Conservation (phyloP, 2,888 invertebrate genomes). For the Cryptosula pallasiana region DNA sequence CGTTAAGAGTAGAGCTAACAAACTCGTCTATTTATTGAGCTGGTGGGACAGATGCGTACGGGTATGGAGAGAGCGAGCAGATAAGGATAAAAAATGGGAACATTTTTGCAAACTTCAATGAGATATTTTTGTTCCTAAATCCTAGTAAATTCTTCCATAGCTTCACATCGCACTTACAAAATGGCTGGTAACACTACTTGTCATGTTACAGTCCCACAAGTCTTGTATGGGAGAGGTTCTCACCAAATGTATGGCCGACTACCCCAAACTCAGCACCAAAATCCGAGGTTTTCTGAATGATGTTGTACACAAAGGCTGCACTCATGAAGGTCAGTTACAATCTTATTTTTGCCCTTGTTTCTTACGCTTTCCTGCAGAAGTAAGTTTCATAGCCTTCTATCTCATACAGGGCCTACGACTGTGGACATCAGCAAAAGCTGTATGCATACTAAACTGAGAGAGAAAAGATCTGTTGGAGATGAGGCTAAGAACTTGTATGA, state of each 20-base stretch:
- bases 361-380: not conserved
- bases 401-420: not conserved
- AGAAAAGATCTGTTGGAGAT: not conserved
- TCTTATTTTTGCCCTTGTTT: not conserved
- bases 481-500: not conserved
- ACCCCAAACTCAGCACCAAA: constrained; percentile 2
- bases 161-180: too few species aligned
- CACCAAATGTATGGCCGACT: not conserved
- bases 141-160: too few species aligned
- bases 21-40: too few species aligned
- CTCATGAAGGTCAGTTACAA: constrained; percentile 4
- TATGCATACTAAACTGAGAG: not conserved
- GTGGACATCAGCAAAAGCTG: constrained; percentile 8
- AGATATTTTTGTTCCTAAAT: too few species aligned
- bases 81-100: too few species aligned
- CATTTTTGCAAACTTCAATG: too few species aligned
- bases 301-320: constrained; percentile 13
- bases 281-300: not conserved
- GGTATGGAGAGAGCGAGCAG: too few species aligned
- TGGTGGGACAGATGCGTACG: too few species aligned
- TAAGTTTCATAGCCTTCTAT: not conserved
- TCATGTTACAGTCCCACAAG: not conserved
- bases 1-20: too few species aligned
- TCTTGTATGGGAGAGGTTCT: constrained; percentile 9
- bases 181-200: too few species aligned